Evolutionary conservation across 1,140 invertebrate genomes (phyloP).

Genomic region (Coboldia fuscipes): DNA sequence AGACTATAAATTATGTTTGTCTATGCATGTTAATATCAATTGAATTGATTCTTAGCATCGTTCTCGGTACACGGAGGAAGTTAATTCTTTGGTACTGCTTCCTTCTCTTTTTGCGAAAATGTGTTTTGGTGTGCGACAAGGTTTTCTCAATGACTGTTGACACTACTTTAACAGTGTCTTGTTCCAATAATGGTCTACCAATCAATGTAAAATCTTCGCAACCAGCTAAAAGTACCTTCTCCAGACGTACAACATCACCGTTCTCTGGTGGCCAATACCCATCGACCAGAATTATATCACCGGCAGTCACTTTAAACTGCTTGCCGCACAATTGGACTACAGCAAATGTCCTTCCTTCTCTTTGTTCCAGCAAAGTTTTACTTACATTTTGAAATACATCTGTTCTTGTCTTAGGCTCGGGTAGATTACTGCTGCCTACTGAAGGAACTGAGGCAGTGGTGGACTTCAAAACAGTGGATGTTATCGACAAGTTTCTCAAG

Average conservation of each 20-base stretch:
- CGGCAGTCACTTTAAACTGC: slow-evolving; percentile 72
- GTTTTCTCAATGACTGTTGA: slow-evolving; percentile 83
- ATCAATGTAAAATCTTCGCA: slow-evolving; percentile 69
- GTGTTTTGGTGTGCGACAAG: slow-evolving; percentile 57
- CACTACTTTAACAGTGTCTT: slow-evolving; percentile 48
- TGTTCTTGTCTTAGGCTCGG: too few species aligned
- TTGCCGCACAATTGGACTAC: slow-evolving; percentile 62
- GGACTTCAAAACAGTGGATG: too few species aligned
- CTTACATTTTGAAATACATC: slow-evolving; percentile 33
- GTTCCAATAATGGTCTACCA: slow-evolving; percentile 58
- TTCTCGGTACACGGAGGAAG: slow-evolving; percentile 44
- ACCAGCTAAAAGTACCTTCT: slow-evolving; percentile 73
- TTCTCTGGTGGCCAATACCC: slow-evolving; percentile 63
- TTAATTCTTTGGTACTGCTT: slow-evolving; percentile 58
- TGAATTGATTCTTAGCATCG: slow-evolving; percentile 50
- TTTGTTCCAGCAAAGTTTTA: slow-evolving; percentile 25
- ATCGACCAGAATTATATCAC: slow-evolving; percentile 66
- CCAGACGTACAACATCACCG: slow-evolving; percentile 62
- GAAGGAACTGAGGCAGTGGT: too few species aligned
- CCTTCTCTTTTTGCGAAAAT: slow-evolving; percentile 49
- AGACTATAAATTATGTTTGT: too few species aligned
- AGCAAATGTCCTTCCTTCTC: slow-evolving; percentile 61
- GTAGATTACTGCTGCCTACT: too few species aligned
- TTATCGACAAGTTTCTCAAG: too few species aligned
- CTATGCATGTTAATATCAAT: slow-evolving; percentile 35